Evolutionary conservation across 1,140 invertebrate genomes (phyloP), one percentile per base, ranked within the genome.

Genomic region (Eurosta solidaginis): DNA sequence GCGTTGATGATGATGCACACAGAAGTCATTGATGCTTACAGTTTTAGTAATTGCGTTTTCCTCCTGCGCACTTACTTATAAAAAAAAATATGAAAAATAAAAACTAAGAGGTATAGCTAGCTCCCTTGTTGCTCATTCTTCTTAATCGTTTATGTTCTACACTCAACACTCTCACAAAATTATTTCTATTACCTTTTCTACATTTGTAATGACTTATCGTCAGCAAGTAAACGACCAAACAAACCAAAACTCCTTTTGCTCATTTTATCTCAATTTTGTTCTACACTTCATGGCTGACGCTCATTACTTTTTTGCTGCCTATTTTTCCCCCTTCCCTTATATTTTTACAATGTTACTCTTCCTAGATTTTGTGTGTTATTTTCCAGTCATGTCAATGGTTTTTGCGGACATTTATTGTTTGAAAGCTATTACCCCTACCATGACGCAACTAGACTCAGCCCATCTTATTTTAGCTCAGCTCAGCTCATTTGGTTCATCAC

Each of bases 341-440:
- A n/a, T n/a, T 68, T 68, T 68, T 68, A 6, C n/a, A 40, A 5
- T 42, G 59, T 25, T 68, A 33, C 59, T 33, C 29, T 33, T 36
- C 36, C 29, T n/a, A n/a, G n/a, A n/a, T n/a, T n/a, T 27, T 40
- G 50, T 42, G 42, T 78, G 45, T 49, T 78, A 45, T 78, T 73
- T 77, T 75, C 42, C 52, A 68, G 75, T 74, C 85, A 85, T 86
- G 85, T 86, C 85, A 86, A 86, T 86, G 85, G 83, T 85, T 86
- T 78, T 86, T 86, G 85, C 85, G 85, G 85, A 87, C 85, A 87
- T 87, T 87, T 87, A 87, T 87, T 87, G 85, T 87, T 87, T 86
- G 85, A 86, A 87, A 87, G 85, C 85, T 87, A 87, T 87, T 87
- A 87, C 85, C 84, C 85, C 81, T 85, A 74, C 82, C 74, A 40